Evolutionary conservation across 1,140 invertebrate species (phyloP), one percentile per base, ranked within the genome.

Genomic region (Drosophila ohnishii): DNA sequence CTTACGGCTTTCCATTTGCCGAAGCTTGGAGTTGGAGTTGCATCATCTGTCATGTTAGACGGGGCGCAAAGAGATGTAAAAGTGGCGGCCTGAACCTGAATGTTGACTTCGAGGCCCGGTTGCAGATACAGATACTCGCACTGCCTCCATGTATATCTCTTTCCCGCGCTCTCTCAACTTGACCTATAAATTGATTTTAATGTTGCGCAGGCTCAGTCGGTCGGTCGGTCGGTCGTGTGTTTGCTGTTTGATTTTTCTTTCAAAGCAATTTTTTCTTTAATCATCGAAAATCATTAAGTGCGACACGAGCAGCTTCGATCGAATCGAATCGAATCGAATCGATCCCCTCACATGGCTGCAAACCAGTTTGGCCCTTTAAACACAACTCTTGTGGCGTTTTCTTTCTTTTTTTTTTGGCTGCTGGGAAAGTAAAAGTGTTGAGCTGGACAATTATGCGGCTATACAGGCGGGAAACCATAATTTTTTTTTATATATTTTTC

Each of bases 171-270:
- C 40, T 58, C 40, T 58, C 83, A 87, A 87, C 83, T 87, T 87
- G 83, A 87, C 83, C 83, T 87, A 87, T 87, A 87, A 87, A 87
- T 87, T 87, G 84, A 84, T 89, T 87, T 88, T 80, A 37, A 88
- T 84, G 84, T 87, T 87, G 84, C 80, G 80, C 84, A 87, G 83
- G 83, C 70, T 86, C 82, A 71, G 65, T 45, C 40, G 62, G n/a
- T 53, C 30, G 47, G 65, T 45, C 40, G 62, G n/a, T 53, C 30
- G 47, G 10, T 51, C n/a, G 48, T 51, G 48, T 37, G 51, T 53
- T 53, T 8, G 51, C 34, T 48, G 47, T 58, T 83, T 80, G 66
- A 57, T 50, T 75, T 76, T 59, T 60, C 67, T 66, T 75, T 84
- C 71, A 73, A 78, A 62, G 61, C 58, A 64, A 72, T 84, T 80